Evolutionary conservation across 2,888 invertebrate species (phyloP), one percentile per base, ranked within the genome.

Genomic region (Eueremaeus valkanovi): DNA sequence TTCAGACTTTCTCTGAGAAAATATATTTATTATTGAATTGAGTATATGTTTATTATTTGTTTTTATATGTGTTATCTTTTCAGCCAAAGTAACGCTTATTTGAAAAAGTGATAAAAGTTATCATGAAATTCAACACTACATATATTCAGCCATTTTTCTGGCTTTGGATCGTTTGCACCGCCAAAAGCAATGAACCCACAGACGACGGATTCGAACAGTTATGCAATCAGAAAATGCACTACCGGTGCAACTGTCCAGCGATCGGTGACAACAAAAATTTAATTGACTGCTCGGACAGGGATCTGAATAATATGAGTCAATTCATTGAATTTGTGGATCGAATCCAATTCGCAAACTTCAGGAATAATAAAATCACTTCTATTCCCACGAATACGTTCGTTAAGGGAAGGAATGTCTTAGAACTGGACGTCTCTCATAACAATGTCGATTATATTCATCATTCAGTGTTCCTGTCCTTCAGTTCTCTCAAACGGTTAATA

Each of bases 381-480:
- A 74, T 74, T 68, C 21, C 36, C 11, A 18, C 33, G 21, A 66
- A 61, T 24, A 74, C 66, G n/a, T 74, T 74, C 21, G 42, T 66
- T 13, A 68, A 36, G 33, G 61, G 73, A 58, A 58, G 42, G n/a
- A n/a, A 58, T 74, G 74, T 74, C 21, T 31, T 42, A 18, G 74
- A 42, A 42, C 27, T 70, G 27, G 70, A 70, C 45, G 0, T 70
- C 9, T 55, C 55, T 31, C 24, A 91, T 83, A 94, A 94, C 83
- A 87, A 88, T 82, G 85, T 95, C 74, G 91, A 92, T 82, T 90
- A 88, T 77, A 90, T 95, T 77, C 90, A 91, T 8, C 90, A 92
- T 5, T 91, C 93, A 81, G 92, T 93, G 1, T 94, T 95, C 83
- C 88, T 92, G 58, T 91, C 93, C 6, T 91, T 93, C 90, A 92